Evolutionary conservation across 30 jellyfish, hydroid and myxozoan species (phyloP).

Genomic region (Catostylus mosaicus): DNA sequence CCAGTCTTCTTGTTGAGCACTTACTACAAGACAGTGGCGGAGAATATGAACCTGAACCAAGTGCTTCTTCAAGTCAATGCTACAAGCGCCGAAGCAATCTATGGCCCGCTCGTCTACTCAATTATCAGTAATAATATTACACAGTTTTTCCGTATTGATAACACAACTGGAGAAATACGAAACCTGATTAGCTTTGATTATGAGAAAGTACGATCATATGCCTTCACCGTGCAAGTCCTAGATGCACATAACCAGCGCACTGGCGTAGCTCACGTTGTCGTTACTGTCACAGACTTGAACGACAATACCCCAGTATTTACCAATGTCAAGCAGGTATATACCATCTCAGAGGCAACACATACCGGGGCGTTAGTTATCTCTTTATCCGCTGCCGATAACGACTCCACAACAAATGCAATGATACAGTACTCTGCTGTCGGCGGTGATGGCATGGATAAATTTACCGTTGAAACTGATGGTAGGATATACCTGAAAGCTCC

Average conservation of each 20-base stretch:
- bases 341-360: slow-evolving; percentile 84
- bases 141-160: slow-evolving; percentile 56
- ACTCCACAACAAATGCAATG: slow-evolving; percentile 62
- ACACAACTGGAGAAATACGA: slow-evolving; percentile 71
- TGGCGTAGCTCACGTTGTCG: slow-evolving; percentile 71
- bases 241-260: slow-evolving; percentile 74
- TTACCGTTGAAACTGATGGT: slow-evolving; percentile 75
- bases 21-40: slow-evolving; percentile 63
- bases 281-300: slow-evolving; percentile 75
- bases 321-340: slow-evolving; percentile 4
- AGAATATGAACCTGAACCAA: slow-evolving; percentile 24
- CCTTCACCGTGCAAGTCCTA: slow-evolving; percentile 69
- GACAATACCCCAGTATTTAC: slow-evolving; percentile 83
- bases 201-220: slow-evolving; percentile 50
- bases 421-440: slow-evolving; percentile 56
- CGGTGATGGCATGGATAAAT: slow-evolving; percentile 67
- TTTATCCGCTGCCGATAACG: slow-evolving; percentile 85
- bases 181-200: slow-evolving; percentile 62
- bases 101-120: slow-evolving; percentile 71
- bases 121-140: slow-evolving; percentile 50
- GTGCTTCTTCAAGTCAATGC: slow-evolving; percentile 72
- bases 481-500: slow-evolving; percentile 36
- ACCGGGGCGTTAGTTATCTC: slow-evolving; percentile 71
- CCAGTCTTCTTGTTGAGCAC: slow-evolving; percentile 73
- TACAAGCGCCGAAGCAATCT: slow-evolving; percentile 57